Percentiles rank a stretch among this genome's conserved stretches.
Evolutionary conservation across 2,888 invertebrate species (phyloP).

Genomic region (Cheilosia soror): DNA sequence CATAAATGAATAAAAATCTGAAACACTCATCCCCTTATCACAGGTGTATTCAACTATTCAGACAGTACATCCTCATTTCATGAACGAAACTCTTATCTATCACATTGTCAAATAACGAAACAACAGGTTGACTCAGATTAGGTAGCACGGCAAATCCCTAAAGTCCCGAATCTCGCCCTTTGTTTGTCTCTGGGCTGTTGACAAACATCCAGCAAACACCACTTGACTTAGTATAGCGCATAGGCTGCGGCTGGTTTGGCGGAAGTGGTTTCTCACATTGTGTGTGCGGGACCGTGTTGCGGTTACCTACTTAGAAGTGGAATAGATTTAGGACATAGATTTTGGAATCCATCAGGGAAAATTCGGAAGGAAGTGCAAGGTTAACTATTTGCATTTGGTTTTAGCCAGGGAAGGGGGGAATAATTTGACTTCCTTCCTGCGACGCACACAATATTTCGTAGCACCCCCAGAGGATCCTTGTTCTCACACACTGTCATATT

Average conservation of each 20-base stretch:
- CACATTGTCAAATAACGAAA: constrained; percentile 46
- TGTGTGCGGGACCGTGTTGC: constrained; percentile 12
- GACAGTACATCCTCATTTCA: constrained; percentile 43
- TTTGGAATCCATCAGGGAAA: constrained; percentile 38
- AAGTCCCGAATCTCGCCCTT: constrained; percentile 43
- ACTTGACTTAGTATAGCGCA: constrained; percentile 14
- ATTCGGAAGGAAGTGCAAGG: constrained; percentile 68
- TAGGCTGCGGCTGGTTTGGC: background rate
- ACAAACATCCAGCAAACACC: constrained; percentile 37
- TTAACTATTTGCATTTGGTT: constrained; percentile 55
- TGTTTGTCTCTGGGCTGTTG: constrained; percentile 51
- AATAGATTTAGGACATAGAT: background rate
- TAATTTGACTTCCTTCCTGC: constrained; percentile 12
- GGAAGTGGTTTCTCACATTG: constrained; percentile 55
- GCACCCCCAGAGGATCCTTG: constrained; percentile 55
- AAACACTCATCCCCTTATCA: constrained; percentile 37
- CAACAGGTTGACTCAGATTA: constrained; percentile 54
- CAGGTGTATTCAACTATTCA: constrained; percentile 40
- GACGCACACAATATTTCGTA: background rate
- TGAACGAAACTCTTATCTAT: constrained; percentile 63
- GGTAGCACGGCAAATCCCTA: constrained; percentile 32
- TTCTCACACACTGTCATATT: constrained; percentile 71
- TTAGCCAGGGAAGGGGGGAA: constrained; percentile 16
- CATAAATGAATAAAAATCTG: constrained; percentile 40
- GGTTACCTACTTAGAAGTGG: constrained; percentile 16